Evolutionary conservation across 2,113 vertebrate genomes (phyloP).

Genomic region (Cyprinodon tularosa): DNA sequence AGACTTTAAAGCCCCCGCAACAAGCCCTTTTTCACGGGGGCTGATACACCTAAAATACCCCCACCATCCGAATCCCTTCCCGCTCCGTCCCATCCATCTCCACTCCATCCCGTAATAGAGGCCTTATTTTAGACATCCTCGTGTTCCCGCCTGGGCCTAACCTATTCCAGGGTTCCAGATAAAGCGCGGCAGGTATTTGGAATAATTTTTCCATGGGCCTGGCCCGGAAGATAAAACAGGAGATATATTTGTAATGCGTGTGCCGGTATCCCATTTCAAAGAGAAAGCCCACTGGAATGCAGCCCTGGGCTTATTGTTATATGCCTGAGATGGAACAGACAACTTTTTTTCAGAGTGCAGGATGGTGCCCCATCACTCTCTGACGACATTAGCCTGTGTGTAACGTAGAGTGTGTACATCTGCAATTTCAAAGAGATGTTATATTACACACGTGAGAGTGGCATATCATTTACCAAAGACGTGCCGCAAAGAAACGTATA

Average conservation of each 20-base stretch:
- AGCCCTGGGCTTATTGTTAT: slow-evolving; percentile 77
- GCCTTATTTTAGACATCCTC: slow-evolving; percentile 80
- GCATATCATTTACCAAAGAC: slow-evolving; percentile 51
- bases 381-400: slow-evolving; percentile 69
- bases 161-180: slow-evolving; percentile 81
- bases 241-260: slow-evolving; percentile 81
- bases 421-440: slow-evolving; percentile 54
- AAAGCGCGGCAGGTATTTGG: slow-evolving; percentile 81
- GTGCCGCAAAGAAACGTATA: slow-evolving; percentile 30
- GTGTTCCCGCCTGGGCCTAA: slow-evolving; percentile 76
- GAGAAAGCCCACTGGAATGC: slow-evolving; percentile 76
- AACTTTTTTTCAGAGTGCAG: slow-evolving; percentile 69
- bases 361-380: slow-evolving; percentile 69
- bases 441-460: slow-evolving; percentile 39
- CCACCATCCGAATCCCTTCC: slow-evolving; percentile 66
- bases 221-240: slow-evolving; percentile 80
- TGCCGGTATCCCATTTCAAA: slow-evolving; percentile 80
- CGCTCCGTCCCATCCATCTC: slow-evolving; percentile 73
- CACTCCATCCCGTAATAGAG: slow-evolving; percentile 78
- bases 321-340: slow-evolving; percentile 78
- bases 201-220: slow-evolving; percentile 82
- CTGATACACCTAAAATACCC: slow-evolving; percentile 76
- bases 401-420: slow-evolving; percentile 18
- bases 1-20: slow-evolving; percentile 76
- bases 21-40: slow-evolving; percentile 71